Base-by-base conservation (phyloP, 2,113 vertebrate species). In the Cnemophilus loriae region DNA sequence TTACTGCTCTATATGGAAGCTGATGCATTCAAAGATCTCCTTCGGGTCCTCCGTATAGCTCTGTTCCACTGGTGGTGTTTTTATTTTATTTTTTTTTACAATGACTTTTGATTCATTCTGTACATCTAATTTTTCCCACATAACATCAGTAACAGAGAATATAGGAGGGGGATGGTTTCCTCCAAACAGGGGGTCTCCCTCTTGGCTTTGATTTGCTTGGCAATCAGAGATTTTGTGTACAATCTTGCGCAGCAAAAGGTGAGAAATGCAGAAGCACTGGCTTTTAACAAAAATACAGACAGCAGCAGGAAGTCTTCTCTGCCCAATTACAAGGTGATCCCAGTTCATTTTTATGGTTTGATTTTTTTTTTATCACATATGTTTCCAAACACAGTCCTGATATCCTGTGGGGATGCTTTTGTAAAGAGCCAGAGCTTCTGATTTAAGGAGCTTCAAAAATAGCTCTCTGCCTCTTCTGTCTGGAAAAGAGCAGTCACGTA, bases 311-410 rank as follows among this genome's bases (percentile, higher is more conserved):
- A 97, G 97, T 95, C 97, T 91, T 98, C 95, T 98, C 98, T 97
- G 98, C 95, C 98, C 98, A 98, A 98, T 98, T 98, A 98, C 97
- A 97, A 98, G 98, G 97, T 98, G 98, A 98, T 98, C 97, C 94
- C 86, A 76, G 98, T 98, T 98, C 98, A 98, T 98, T 98, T 97
- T 98, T 97, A 98, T 56, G 89, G 97, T 98, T 98, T 98, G 97
- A 97, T 98, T 98, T 97, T 91, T 91, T 97, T 97, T 98, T 97
- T 97, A 98, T 98, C 98, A 98, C 97, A 97, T 97, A 98, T 98
- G 98, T 98, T 98, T 98, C 97, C 96, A 97, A 98, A 98, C 98
- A 98, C 97, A 96, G 91, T 95, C 96, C 97, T 97, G 96, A 97
- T 97, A 91, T 97, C 98, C 98, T 98, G 98, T 97, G 98, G 98